A percentile compares a stretch with the other conserved stretches of the same genome.
Evolutionary conservation across 2,888 invertebrate species (phyloP).

Genomic region (Sericinus montela): DNA sequence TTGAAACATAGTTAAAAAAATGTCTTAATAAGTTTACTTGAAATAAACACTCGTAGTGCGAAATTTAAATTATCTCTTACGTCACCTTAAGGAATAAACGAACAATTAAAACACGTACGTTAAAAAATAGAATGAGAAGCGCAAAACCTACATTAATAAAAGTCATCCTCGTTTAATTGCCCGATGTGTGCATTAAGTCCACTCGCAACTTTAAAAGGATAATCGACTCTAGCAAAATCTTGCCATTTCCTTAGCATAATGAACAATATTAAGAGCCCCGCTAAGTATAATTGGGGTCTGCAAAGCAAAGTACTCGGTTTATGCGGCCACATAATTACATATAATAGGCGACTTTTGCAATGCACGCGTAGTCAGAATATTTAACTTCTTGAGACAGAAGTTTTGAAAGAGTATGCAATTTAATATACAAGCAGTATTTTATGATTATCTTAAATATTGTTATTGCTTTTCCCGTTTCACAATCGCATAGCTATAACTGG

Average conservation of each 20-base stretch:
- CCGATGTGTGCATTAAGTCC: conserved; percentile 20
- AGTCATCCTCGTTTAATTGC: conserved; percentile 25
- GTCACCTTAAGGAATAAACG: no score
- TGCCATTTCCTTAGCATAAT: conserved; percentile 69
- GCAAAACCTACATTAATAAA: neutral
- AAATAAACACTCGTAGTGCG: no score
- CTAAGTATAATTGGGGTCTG: conserved; percentile 68
- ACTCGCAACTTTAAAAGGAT: conserved; percentile 46
- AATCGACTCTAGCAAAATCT: conserved; percentile 64
- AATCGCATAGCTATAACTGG: conserved; percentile 1
- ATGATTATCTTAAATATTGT: conserved; percentile 22
- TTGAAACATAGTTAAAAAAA: no score
- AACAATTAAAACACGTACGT: no score
- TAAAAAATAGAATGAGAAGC: no score
- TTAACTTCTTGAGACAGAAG: conserved; percentile 57
- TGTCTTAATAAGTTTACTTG: no score
- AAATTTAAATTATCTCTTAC: no score
- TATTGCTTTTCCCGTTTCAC: conserved; percentile 16
- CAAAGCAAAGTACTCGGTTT: conserved; percentile 65
- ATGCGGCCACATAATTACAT: conserved; percentile 70
- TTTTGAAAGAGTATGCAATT: conserved; percentile 58
- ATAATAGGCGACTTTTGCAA: conserved; percentile 72
- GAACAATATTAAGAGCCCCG: conserved; percentile 70
- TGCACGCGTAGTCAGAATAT: conserved; percentile 62
- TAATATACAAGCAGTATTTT: conserved; percentile 22